Conservation (phyloP, 2,797 vertebrate genomes). For the Parotocinclus haroldoi region DNA sequence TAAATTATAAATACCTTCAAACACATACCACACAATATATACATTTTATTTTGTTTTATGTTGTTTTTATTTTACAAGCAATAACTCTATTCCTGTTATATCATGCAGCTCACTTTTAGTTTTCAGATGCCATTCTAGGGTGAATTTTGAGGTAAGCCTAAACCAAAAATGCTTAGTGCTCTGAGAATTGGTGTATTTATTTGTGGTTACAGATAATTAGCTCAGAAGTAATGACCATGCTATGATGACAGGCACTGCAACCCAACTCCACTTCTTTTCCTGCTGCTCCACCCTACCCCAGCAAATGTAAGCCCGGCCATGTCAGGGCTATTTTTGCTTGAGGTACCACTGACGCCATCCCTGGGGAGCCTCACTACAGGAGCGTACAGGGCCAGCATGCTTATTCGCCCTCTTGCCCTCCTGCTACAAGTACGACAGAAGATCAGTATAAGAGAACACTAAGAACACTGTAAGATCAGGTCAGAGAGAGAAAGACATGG, state of each 20-base stretch:
- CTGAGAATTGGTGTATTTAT: slow-evolving; percentile 75
- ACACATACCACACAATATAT: not conserved
- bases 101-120: not conserved
- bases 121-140: slow-evolving; percentile 9
- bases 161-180: slow-evolving; percentile 57
- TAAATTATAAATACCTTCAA: not conserved
- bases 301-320: slow-evolving; percentile 67
- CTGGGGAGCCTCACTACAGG: slow-evolving; percentile 60
- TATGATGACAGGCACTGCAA: slow-evolving; percentile 81
- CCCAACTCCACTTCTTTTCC: slow-evolving; percentile 64
- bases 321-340: slow-evolving; percentile 70
- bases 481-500: too few species aligned
- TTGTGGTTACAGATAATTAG: slow-evolving; percentile 75
- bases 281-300: slow-evolving; percentile 69
- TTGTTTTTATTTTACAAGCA: not conserved
- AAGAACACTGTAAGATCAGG: slow-evolving; percentile 57
- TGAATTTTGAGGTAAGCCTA: not conserved
- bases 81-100: not conserved
- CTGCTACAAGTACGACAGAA: slow-evolving; percentile 38
- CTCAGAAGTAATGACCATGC: slow-evolving; percentile 78
- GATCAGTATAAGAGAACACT: slow-evolving; percentile 58
- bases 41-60: too few species aligned
- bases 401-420: slow-evolving; percentile 68
- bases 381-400: slow-evolving; percentile 60
- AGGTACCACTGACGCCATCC: slow-evolving; percentile 74